Base-by-base conservation (phyloP, 2,888 invertebrate genomes). In the Ecdyonurus torrentis region DNA sequence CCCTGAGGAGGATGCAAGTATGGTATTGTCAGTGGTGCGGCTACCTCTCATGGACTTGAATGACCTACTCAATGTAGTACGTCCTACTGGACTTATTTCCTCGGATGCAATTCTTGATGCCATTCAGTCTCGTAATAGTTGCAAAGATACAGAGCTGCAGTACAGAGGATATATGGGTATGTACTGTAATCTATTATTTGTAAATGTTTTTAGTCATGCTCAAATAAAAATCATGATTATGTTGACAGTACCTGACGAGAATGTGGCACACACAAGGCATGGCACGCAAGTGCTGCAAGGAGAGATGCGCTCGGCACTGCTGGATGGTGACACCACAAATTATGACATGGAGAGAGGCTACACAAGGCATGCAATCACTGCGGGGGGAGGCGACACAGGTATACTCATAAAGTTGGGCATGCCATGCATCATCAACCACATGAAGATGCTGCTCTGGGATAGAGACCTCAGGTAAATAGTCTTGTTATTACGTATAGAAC, bases 301-400 rank as follows among this genome's bases (percentile, higher is more conserved):
- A 10, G 96, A 97, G 78, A 87, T 93, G 82, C 84, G 89, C 65
- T 82, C 86, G 52, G 89, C 89, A 58, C 79, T 98, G 66, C 79
- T 98, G 50, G 93, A 97, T 74, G 95, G 95, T 0, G 93, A 97
- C 77, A 82, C 82, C 55, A 83, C 81, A 66, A 85, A 83, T 69
- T 94, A 93, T 74, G 93, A 94, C 76, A 89, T 92, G 86, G 97
- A 98, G 75, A 83, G 89, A 67, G 97, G 89, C 65, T 92, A 91
- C 74, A 89, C 93, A 3, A 81, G 92, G 0, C 94, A 95, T 76
- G 84, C 87, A 66, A 93, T 95, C 72, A 86, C 83, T 68, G 82
- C 80, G 68, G 81, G 81, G 65, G 73, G 80, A 66, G 83, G 80
- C 52, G 84, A 85, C 74, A 83, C 86, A 73, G 89, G 92, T 65